Evolutionary conservation across 2,888 invertebrate genomes (phyloP).

Genomic region (Tachina grossa): DNA sequence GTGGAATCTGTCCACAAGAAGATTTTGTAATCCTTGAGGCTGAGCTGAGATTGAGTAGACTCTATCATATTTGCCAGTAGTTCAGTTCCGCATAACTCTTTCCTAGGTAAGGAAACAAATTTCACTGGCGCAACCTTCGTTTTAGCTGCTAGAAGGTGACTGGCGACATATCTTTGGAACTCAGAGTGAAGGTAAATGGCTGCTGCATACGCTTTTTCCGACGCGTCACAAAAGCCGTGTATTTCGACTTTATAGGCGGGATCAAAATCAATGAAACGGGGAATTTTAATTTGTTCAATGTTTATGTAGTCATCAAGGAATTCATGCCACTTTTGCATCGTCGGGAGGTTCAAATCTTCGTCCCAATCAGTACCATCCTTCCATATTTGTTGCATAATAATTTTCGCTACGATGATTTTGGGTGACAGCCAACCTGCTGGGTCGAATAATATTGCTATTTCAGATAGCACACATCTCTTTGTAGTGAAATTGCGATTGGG

Average conservation of each 20-base stretch:
- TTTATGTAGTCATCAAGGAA: background rate
- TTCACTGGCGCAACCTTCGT: background rate
- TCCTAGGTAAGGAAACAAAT: background rate
- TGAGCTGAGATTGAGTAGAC: background rate
- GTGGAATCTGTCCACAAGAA: slow-evolving; percentile 11
- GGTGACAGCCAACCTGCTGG: too few species aligned
- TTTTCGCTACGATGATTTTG: too few species aligned
- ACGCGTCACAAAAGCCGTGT: slow-evolving; percentile 4
- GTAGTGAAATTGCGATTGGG: background rate
- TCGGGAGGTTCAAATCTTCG: too few species aligned
- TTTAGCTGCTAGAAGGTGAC: background rate
- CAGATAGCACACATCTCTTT: background rate
- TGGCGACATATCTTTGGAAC: background rate
- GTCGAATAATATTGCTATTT: too few species aligned
- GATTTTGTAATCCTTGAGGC: background rate
- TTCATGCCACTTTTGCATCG: too few species aligned
- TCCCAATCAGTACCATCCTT: too few species aligned
- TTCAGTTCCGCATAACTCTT: slow-evolving; percentile 8
- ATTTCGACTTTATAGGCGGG: background rate
- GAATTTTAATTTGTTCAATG: slow-evolving; percentile 8
- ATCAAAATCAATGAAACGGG: slow-evolving; percentile 14
- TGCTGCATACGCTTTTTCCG: background rate
- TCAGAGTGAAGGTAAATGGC: background rate
- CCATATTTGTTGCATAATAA: too few species aligned
- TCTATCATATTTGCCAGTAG: slow-evolving; percentile 1